phyloP scores from a whole-genome alignment of 2,888 invertebrate species.

The Lithophane semibrunnea region DNA sequence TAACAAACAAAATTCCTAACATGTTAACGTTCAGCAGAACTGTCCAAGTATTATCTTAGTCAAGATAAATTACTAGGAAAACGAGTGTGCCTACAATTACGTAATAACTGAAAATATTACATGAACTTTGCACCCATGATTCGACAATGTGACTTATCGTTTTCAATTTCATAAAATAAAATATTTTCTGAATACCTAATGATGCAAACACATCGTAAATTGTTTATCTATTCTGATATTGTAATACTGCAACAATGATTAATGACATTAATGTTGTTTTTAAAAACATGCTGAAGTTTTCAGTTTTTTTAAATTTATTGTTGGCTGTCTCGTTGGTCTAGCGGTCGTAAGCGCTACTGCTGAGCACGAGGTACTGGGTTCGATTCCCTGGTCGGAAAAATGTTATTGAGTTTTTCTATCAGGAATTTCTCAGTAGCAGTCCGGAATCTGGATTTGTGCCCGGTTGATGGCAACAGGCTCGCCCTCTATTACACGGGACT shows the following conservation, averaged over 20 bases:
- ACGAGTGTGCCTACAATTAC: neutral
- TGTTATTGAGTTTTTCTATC: too few species aligned
- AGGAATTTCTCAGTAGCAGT: too few species aligned
- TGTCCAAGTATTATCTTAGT: constrained; percentile 15
- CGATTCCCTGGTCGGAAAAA: too few species aligned
- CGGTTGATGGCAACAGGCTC: too few species aligned
- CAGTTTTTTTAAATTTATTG: neutral
- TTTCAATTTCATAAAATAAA: constrained; percentile 8
- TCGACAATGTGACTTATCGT: neutral
- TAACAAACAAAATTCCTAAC: too few species aligned
- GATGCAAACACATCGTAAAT: constrained; percentile 16
- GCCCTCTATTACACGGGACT: too few species aligned
- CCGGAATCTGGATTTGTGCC: too few species aligned
- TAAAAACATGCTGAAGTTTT: neutral
- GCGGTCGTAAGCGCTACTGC: too few species aligned
- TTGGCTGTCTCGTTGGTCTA: too few species aligned
- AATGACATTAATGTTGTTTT: neutral
- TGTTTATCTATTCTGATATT: constrained; percentile 32
- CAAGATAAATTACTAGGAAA: constrained; percentile 27
- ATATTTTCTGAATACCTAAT: neutral
- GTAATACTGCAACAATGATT: neutral
- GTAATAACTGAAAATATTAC: constrained; percentile 27
- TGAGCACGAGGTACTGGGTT: too few species aligned
- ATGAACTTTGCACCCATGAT: constrained; percentile 2
- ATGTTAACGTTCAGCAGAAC: neutral